Percentiles rank a stretch among this genome's conserved stretches.
These are phyloP conservation scores for Oreochromis grahami DNA, from an alignment of 2,797 vertebrate genomes.

Conservation along the genomic window DNA sequence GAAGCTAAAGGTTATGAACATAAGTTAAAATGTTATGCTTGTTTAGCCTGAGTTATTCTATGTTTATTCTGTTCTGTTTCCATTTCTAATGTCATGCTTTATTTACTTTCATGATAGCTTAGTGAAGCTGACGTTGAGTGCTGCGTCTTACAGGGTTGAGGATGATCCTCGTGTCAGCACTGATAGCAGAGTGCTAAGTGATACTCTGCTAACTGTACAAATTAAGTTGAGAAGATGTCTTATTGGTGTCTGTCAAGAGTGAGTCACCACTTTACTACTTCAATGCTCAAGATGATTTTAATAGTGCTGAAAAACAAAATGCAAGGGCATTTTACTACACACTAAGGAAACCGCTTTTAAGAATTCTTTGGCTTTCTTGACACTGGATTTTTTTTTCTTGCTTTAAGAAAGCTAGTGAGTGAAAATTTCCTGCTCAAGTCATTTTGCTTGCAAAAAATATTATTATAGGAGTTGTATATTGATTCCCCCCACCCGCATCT, in stretches of 20 bases:
- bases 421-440: neutral
- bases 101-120: neutral
- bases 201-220: neutral
- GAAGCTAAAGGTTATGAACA: neutral
- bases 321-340: neutral
- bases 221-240: neutral
- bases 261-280: neutral
- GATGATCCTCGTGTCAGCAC: neutral
- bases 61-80: neutral
- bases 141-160: neutral
- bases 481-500: neutral
- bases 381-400: neutral
- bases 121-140: neutral
- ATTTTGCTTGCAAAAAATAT: neutral
- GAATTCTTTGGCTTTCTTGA: neutral
- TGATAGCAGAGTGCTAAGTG: neutral
- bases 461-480: neutral
- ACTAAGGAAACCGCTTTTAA: neutral
- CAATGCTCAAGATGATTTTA: neutral
- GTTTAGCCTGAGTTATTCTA: neutral
- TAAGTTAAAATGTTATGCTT: neutral
- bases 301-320: neutral
- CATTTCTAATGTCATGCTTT: neutral
- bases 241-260: neutral
- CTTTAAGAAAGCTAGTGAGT: neutral